A percentile compares a stretch with the other conserved stretches of the same genome.
Conservation (phyloP, 2,888 invertebrate genomes). For the Agrochola circellaris region DNA sequence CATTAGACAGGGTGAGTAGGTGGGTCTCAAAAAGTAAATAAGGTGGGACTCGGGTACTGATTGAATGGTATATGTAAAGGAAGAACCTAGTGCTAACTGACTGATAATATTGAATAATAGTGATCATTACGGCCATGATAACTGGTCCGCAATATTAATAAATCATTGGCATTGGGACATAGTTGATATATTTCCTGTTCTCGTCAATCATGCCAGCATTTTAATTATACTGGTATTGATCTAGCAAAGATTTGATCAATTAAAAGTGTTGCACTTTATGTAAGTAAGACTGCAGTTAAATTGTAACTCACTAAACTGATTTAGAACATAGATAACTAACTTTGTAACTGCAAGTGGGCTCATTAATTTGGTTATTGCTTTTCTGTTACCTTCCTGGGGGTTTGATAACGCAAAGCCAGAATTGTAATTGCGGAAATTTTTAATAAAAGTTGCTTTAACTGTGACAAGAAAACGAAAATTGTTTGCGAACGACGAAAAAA, state of each 20-base stretch:
- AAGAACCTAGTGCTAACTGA: neutral
- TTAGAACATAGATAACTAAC: neutral
- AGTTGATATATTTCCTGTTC: constrained; percentile 43
- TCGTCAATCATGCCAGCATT: constrained; percentile 39
- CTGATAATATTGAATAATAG: constrained; percentile 1
- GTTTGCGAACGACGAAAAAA: no score
- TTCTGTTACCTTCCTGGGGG: neutral
- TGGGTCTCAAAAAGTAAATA: no score
- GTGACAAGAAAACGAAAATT: neutral
- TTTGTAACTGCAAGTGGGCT: neutral
- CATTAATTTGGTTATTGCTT: neutral
- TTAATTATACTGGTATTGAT: constrained; percentile 27
- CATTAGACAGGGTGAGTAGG: neutral
- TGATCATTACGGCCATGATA: constrained; percentile 11
- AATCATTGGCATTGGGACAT: constrained; percentile 40
- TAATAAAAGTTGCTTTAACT: neutral
- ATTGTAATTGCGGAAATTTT: neutral
- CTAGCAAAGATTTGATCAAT: constrained; percentile 16
- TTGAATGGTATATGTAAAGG: neutral
- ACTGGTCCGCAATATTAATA: constrained; percentile 7
- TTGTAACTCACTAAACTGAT: neutral
- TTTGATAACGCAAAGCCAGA: neutral
- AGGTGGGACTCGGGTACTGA: neutral
- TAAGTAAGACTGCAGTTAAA: constrained; percentile 10
- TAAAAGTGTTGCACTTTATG: neutral